Percentiles rank a stretch among this genome's conserved stretches.
phyloP scores from a whole-genome alignment of 2,888 invertebrate species.

The Euphydryas editha region DNA sequence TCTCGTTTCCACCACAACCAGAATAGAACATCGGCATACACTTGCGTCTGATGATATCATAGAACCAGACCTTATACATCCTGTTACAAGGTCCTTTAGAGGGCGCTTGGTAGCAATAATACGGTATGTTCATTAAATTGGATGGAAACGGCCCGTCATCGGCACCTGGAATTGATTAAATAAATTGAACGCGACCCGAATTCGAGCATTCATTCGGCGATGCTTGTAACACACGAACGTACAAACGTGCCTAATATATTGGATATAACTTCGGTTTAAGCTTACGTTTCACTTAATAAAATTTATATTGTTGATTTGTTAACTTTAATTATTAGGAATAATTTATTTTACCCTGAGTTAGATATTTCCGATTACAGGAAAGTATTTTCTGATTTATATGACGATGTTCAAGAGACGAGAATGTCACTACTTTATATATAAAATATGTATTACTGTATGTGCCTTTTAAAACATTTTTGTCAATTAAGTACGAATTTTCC shows the following conservation, averaged over 20 bases:
- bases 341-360: too few relatives aligned
- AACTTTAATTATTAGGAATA: too few relatives aligned
- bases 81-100: constrained; percentile 64
- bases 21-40: constrained; percentile 76
- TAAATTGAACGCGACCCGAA: constrained; percentile 18
- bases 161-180: constrained; percentile 60
- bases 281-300: not conserved
- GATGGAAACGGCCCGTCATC: constrained; percentile 70
- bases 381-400: too few relatives aligned
- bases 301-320: not conserved
- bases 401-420: too few relatives aligned
- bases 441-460: too few relatives aligned
- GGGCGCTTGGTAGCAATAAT: constrained; percentile 73
- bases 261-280: not conserved
- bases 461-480: too few relatives aligned
- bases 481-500: too few relatives aligned
- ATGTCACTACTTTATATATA: too few relatives aligned
- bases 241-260: not conserved
- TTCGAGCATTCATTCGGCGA: not conserved
- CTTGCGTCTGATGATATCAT: constrained; percentile 63
- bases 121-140: constrained; percentile 65
- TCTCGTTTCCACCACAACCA: constrained; percentile 76
- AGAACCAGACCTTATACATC: constrained; percentile 66
- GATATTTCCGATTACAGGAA: too few relatives aligned
- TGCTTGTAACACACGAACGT: not conserved